Evolutionary conservation across 2,113 vertebrate species (phyloP).

Genomic region (Pelecanus crispus): DNA sequence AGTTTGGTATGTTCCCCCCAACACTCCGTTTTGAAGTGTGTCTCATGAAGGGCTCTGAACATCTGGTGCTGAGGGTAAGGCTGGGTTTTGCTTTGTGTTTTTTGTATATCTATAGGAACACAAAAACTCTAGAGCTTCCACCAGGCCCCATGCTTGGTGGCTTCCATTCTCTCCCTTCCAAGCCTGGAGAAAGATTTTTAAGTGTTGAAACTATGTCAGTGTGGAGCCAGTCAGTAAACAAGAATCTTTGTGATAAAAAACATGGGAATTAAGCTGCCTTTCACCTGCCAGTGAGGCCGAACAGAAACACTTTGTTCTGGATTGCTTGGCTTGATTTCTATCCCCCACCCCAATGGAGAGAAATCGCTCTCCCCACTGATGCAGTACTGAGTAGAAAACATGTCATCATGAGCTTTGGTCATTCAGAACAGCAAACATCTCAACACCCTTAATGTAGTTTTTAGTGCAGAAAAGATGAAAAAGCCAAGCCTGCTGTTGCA

Average conservation of each 20-base stretch:
- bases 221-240: not conserved
- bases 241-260: conserved; percentile 1
- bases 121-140: not conserved
- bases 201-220: not conserved
- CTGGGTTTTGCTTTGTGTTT: not conserved
- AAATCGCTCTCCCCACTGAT: not conserved
- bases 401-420: not conserved
- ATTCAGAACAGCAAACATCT: not conserved
- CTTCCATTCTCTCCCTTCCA: not conserved
- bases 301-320: conserved; percentile 9
- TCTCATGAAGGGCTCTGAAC: not conserved
- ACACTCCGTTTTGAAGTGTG: not conserved
- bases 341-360: accelerated
- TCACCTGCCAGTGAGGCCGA: conserved; percentile 11
- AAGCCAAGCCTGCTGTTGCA: conserved; percentile 2
- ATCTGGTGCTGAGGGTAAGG: not conserved
- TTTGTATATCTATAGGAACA: not conserved
- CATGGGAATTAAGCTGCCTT: not conserved
- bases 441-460: not conserved
- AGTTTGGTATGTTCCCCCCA: not conserved
- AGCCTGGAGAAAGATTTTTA: not conserved
- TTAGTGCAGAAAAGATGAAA: not conserved
- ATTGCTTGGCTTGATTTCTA: not conserved
- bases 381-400: not conserved
- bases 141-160: not conserved